phyloP scores from a whole-genome alignment of 2,113 vertebrate genomes.

The Odobenus rosmarus region DNA sequence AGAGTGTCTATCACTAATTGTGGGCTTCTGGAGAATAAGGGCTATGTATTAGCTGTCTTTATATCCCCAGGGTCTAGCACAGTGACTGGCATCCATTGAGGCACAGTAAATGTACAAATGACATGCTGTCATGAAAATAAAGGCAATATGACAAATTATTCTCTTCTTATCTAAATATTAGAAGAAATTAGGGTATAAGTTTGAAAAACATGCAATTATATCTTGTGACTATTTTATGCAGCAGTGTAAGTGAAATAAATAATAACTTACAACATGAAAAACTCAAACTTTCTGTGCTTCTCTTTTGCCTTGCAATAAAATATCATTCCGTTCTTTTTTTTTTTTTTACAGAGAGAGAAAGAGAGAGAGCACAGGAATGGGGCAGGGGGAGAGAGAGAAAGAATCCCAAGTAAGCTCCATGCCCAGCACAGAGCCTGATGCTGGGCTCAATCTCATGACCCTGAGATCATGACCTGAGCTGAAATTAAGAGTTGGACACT shows the following conservation, averaged over 20 bases:
- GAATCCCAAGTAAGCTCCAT: background rate
- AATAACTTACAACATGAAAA: background rate
- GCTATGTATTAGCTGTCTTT: background rate
- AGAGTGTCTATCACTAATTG: background rate
- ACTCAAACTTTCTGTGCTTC: background rate
- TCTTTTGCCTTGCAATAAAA: background rate
- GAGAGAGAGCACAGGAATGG: background rate
- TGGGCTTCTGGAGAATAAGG: background rate
- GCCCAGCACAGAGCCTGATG: background rate
- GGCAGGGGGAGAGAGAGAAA: background rate
- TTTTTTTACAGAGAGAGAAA: background rate
- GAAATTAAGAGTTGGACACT: background rate
- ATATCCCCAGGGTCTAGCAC: background rate
- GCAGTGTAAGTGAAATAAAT: background rate
- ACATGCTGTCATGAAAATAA: background rate
- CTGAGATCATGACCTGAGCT: background rate
- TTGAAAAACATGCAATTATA: background rate
- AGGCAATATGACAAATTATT: background rate
- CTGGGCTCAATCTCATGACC: background rate
- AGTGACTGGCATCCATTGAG: background rate
- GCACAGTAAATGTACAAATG: background rate
- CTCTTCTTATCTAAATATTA: background rate
- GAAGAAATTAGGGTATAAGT: background rate
- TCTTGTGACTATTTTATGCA: background rate
- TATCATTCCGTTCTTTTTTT: background rate